Conservation (phyloP, 2,797 vertebrate species). For the Holocentrus rufus region DNA sequence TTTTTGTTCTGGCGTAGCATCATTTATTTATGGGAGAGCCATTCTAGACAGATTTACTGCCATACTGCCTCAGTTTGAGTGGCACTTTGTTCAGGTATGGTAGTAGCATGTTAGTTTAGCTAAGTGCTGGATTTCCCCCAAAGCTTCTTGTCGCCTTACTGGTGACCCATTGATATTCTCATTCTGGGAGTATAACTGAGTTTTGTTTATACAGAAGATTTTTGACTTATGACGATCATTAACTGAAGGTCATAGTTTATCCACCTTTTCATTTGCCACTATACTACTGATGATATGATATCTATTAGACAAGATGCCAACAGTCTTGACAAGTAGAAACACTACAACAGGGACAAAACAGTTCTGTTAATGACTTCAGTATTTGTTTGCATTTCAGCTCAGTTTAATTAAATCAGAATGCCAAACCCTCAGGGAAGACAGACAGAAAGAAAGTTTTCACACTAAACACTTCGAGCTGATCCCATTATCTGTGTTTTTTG, state of each 20-base stretch:
- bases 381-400: too few relatives aligned
- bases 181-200: too few relatives aligned
- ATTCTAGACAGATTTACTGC: slow-evolving; percentile 6
- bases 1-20: background rate
- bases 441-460: background rate
- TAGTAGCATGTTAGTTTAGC: background rate
- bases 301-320: background rate
- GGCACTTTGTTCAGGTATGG: slow-evolving; percentile 1
- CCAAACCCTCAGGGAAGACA: too few relatives aligned
- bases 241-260: too few relatives aligned
- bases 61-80: background rate
- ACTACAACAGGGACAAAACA: background rate
- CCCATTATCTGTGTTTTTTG: too few relatives aligned
- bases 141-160: slow-evolving; percentile 2
- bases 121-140: background rate
- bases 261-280: too few relatives aligned
- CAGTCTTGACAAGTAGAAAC: background rate
- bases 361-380: background rate
- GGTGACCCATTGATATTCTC: too few relatives aligned
- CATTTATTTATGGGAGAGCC: background rate
- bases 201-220: too few relatives aligned
- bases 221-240: too few relatives aligned
- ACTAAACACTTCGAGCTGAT: background rate
- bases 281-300: background rate
- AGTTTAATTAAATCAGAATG: too few relatives aligned